Evolutionary conservation across 2,888 invertebrate genomes (phyloP).

Genomic region (Parthenolecanium corni): DNA sequence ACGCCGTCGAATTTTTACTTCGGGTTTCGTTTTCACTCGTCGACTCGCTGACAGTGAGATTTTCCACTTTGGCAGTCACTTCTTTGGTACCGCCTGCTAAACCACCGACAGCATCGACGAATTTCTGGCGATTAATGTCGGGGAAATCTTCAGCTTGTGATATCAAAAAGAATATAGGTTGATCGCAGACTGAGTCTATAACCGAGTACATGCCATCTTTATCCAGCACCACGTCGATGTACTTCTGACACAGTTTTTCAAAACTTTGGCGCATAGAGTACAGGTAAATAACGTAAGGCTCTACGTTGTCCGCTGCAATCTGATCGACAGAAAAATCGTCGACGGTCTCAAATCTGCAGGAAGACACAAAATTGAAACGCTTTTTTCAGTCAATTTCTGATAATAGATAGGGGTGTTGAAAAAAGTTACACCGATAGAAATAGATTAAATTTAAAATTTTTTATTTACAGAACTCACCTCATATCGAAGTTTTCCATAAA

Average conservation of each 20-base stretch:
- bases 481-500: slow-evolving; percentile 33
- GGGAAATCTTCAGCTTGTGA: slow-evolving; percentile 45
- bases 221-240: slow-evolving; percentile 43
- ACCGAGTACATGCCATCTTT: slow-evolving; percentile 42
- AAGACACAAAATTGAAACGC: not conserved
- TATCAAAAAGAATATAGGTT: slow-evolving; percentile 48
- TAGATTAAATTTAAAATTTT: no score
- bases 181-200: slow-evolving; percentile 42
- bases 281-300: slow-evolving; percentile 23
- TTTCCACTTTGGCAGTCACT: not conserved
- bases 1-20: slow-evolving; percentile 9
- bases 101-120: not conserved
- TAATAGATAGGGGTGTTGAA: not conserved
- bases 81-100: not conserved
- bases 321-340: slow-evolving; percentile 14
- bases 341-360: slow-evolving; percentile 19
- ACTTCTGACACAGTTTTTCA: slow-evolving; percentile 42
- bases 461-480: slow-evolving; percentile 10
- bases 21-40: not conserved
- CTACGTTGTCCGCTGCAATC: slow-evolving; percentile 5
- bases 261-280: slow-evolving; percentile 40
- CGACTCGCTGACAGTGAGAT: not conserved
- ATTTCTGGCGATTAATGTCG: slow-evolving; percentile 35
- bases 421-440: no score
- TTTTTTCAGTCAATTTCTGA: not conserved